Conservation (phyloP, 2,113 vertebrate genomes). For the Cyphomyrus discorhynchus region DNA sequence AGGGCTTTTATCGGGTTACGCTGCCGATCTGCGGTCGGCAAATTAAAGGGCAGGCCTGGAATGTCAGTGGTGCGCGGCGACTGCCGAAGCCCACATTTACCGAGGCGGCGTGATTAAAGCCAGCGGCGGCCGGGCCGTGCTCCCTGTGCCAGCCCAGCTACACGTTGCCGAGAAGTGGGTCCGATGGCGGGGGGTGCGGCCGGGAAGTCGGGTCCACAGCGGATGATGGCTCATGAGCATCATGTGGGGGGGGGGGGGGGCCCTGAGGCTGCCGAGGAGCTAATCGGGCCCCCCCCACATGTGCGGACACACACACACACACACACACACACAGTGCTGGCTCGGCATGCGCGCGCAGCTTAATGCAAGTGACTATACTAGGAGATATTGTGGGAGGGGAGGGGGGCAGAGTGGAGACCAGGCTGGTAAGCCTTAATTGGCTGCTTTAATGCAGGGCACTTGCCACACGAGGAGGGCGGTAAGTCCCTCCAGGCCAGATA, state of each 20-base stretch:
- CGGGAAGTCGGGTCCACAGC: not conserved
- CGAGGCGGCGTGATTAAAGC: slow-evolving; percentile 47
- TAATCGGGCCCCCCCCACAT: not conserved
- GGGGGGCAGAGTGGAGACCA: slow-evolving; percentile 36
- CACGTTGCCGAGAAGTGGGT: not conserved
- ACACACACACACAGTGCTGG: not conserved
- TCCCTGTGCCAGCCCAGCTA: not conserved
- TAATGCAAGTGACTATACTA: slow-evolving; percentile 51
- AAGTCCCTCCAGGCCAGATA: slow-evolving; percentile 38
- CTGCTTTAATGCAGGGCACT: slow-evolving; percentile 48
- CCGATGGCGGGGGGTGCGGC: not conserved
- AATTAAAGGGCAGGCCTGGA: slow-evolving; percentile 58
- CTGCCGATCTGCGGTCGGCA: slow-evolving; percentile 49
- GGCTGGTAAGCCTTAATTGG: slow-evolving; percentile 57
- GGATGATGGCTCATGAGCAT: not conserved
- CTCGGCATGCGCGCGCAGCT: slow-evolving; percentile 49
- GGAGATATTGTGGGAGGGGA: slow-evolving; percentile 40
- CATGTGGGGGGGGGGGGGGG: no score
- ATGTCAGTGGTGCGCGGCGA: slow-evolving; percentile 28
- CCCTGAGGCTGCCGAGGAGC: no score
- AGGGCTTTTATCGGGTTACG: slow-evolving; percentile 62
- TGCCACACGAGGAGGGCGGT: slow-evolving; percentile 29
- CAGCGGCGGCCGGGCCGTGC: slow-evolving; percentile 22
- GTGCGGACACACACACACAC: not conserved
- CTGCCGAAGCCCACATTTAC: slow-evolving; percentile 43